A percentile compares a stretch with the other conserved stretches of the same genome.
These are phyloP conservation scores for Capitulum mitella DNA, from an alignment of 2,888 invertebrate species.

Conservation along the genomic window DNA sequence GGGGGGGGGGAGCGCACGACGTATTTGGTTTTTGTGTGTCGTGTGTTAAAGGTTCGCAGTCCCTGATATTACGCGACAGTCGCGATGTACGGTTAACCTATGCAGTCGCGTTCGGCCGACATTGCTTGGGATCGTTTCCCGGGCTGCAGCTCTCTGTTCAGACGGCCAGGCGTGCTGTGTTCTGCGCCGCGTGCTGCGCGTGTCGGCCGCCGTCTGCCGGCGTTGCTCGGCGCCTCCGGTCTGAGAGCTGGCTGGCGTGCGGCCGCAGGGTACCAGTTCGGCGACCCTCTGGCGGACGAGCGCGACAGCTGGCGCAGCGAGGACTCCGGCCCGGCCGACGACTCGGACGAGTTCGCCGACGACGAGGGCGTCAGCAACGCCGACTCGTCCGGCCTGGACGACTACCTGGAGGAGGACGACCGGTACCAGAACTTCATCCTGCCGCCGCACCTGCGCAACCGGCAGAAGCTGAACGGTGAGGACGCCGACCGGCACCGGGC, in stretches of 20 bases:
- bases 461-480: constrained; percentile 7
- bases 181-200: background rate
- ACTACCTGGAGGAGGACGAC: constrained; percentile 47
- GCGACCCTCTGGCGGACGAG: constrained; percentile 55
- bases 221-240: background rate
- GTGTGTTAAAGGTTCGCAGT: too few species aligned
- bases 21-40: too few species aligned
- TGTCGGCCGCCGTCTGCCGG: background rate
- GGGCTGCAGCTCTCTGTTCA: too few species aligned
- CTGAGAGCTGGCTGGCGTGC: background rate
- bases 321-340: constrained; percentile 49
- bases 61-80: too few species aligned
- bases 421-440: constrained; percentile 35
- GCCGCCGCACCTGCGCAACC: constrained; percentile 4
- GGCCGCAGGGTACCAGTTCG: constrained; percentile 57
- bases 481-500: background rate
- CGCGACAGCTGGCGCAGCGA: constrained; percentile 72
- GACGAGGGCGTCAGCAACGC: constrained; percentile 53
- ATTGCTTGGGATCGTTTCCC: too few species aligned
- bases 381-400: constrained; percentile 48
- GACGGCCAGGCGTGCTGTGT: background rate
- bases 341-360: constrained; percentile 54
- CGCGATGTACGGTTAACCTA: too few species aligned
- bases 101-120: too few species aligned
- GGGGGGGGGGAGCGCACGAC: too few species aligned